A percentile compares a stretch with the other conserved stretches of the same genome.
These are phyloP conservation scores for Saturnia japonica DNA, from an alignment of 2,888 invertebrate genomes.

Conservation along the genomic window DNA sequence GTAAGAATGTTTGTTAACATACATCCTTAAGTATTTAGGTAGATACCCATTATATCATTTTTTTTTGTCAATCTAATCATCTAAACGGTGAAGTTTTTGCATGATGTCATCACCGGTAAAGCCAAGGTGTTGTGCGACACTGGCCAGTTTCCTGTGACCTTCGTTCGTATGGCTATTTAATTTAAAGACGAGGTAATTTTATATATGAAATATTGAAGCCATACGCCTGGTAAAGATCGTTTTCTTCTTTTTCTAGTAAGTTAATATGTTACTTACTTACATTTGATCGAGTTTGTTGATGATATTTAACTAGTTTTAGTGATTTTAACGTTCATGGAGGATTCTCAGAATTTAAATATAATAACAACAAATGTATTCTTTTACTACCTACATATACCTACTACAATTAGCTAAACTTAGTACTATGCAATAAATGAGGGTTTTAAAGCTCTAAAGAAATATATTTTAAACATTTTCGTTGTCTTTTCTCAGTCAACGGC, in stretches of 20 bases:
- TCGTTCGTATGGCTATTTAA: constrained; percentile 6
- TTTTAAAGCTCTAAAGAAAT: no score
- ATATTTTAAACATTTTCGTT: no score
- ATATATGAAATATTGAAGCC: not conserved
- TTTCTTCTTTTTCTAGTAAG: not conserved
- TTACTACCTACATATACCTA: no score
- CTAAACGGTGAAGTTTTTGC: not conserved
- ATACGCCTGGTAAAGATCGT: not conserved
- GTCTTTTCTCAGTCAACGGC: no score
- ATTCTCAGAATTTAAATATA: no score
- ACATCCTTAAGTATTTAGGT: not conserved
- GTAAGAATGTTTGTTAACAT: no score
- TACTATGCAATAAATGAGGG: no score
- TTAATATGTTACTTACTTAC: not conserved
- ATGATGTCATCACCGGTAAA: constrained; percentile 4
- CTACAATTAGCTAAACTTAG: no score
- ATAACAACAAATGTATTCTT: no score
- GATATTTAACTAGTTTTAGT: no score
- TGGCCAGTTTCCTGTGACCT: constrained; percentile 6
- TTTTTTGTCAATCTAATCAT: constrained; percentile 1
- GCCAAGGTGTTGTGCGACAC: not conserved
- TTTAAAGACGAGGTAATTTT: not conserved
- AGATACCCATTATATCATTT: not conserved
- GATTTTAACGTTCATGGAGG: no score
- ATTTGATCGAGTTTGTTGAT: not conserved